These are phyloP conservation scores for Vireo altiloquus DNA, from an alignment of 2,113 vertebrate species.

Conservation along the genomic window DNA sequence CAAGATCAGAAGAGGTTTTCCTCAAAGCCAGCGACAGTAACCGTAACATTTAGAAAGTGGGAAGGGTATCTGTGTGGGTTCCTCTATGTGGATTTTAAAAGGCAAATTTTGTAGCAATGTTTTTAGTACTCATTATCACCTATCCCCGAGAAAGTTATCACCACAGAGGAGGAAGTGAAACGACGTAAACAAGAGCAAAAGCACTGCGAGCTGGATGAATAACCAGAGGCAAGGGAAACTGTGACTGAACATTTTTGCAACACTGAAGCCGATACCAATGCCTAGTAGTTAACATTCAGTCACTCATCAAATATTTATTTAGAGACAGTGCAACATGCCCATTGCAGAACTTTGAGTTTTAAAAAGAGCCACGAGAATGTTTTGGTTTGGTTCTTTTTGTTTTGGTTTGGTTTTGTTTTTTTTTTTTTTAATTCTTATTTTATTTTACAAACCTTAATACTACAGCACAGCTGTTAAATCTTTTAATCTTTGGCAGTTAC, in stretches of 20 bases:
- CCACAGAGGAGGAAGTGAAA: not conserved
- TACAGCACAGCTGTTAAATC: not conserved
- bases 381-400: not conserved
- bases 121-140: not conserved
- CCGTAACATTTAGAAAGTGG: not conserved
- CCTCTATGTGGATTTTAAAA: not conserved
- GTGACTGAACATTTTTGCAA: not conserved
- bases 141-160: not conserved
- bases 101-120: not conserved
- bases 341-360: not conserved
- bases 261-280: not conserved
- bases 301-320: conserved; percentile 42
- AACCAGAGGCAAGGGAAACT: not conserved
- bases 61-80: fast-evolving
- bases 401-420: not conserved
- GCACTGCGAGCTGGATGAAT: not conserved
- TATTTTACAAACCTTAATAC: not conserved
- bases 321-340: not conserved
- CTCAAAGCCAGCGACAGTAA: not conserved
- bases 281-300: conserved; percentile 35
- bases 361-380: not conserved
- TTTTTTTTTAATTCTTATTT: not conserved
- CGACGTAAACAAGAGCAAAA: not conserved
- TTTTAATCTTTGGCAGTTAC: not conserved
- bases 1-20: not conserved